Evolutionary conservation across 1,140 invertebrate genomes (phyloP), one percentile per base, ranked within the genome.

Genomic region (Agraylea sexmaculata): DNA sequence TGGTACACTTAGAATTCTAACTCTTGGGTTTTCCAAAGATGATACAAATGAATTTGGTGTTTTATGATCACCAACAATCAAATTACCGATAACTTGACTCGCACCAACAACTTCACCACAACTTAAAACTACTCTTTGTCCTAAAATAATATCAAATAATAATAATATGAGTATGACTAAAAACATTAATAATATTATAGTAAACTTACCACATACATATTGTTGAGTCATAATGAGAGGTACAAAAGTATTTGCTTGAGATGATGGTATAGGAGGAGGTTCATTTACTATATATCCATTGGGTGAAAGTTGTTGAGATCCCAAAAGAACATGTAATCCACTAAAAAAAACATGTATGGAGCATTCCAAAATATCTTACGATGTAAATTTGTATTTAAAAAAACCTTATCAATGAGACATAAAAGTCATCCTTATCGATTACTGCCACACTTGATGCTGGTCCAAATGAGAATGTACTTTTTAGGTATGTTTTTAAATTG

Each of bases 371-470:
- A n/a, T n/a, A n/a, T n/a, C n/a, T n/a, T n/a, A n/a, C n/a, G n/a
- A n/a, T n/a, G n/a, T n/a, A n/a, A n/a, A n/a, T n/a, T n/a, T n/a
- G n/a, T n/a, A n/a, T n/a, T n/a, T n/a, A 42, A 51, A 70, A 74
- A 69, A 59, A 86, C 80, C 73, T 76, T 42, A 80, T 70, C 23
- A 80, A 59, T 16, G 78, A 77, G 8, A 80, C 74, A 57, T 83
- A 82, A 16, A 74, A 65, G 53, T 83, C 81, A 51, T 70, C 60
- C 40, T 65, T 62, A 60, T 83, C 80, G 34, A 77, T 70, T 36
- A 72, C 73, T 30, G 74, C 71, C 11, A 83, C 63, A 40, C 71
- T 72, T 7, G 71, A 69, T 19, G 71, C 68, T 36, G 64, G 68
- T 48, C 68, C 67, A 47, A 58, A 25, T 10, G 22, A 17, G n/a